These are phyloP conservation scores for Scolopax rusticola DNA, from an alignment of 2,797 vertebrate genomes.

Conservation along the genomic window DNA sequence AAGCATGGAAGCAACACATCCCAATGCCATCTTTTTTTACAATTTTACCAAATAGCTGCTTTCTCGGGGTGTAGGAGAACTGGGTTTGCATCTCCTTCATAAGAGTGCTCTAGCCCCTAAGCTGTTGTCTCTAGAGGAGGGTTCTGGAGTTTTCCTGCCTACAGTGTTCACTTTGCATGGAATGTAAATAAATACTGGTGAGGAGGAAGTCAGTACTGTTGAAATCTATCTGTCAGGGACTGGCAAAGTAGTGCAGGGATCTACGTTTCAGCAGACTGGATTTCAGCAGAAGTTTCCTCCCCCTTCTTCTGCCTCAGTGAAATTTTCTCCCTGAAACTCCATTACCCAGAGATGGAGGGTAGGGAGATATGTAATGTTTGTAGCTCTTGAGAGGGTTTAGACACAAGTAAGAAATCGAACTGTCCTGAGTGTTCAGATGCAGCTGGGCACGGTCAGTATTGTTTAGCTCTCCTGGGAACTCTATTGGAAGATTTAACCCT, in stretches of 20 bases:
- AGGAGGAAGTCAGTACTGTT: neutral
- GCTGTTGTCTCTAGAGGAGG: neutral
- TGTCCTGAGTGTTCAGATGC: neutral
- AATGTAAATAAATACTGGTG: neutral
- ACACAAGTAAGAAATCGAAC: neutral
- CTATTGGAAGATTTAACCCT: neutral
- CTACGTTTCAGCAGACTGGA: neutral
- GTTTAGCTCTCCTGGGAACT: neutral
- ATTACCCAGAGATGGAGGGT: neutral
- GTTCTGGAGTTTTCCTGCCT: neutral
- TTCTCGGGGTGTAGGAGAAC: neutral
- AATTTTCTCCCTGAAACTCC: neutral
- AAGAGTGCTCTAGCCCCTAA: neutral
- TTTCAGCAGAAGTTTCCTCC: neutral
- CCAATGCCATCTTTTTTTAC: neutral
- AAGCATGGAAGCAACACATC: neutral
- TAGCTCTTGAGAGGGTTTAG: neutral
- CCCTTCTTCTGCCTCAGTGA: neutral
- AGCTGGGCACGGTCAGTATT: neutral
- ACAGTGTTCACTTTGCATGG: neutral
- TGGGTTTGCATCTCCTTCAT: neutral
- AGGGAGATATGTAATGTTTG: neutral
- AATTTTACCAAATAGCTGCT: neutral
- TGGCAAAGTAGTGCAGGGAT: neutral
- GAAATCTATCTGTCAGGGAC: neutral